Percentiles rank a stretch among this genome's conserved stretches.
phyloP scores from a whole-genome alignment of 2,888 invertebrate genomes.

The Cataglyphis altisquamis region DNA sequence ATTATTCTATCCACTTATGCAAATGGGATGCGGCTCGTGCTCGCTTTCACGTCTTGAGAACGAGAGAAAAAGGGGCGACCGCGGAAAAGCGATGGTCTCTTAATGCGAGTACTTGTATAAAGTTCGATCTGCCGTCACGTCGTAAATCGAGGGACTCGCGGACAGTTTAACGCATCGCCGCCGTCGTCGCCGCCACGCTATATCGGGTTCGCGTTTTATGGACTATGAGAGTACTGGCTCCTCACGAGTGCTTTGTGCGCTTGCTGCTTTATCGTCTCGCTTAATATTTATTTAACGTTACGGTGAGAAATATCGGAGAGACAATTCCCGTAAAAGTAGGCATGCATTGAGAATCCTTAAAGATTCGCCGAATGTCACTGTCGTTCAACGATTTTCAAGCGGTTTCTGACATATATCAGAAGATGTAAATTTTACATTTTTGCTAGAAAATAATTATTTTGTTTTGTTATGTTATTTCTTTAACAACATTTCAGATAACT shows the following conservation, averaged over 20 bases:
- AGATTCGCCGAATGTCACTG: background rate
- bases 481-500: background rate
- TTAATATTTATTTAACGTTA: slow-evolving; percentile 71
- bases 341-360: background rate
- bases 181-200: slow-evolving; percentile 58
- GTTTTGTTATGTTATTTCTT: background rate
- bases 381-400: background rate
- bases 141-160: slow-evolving; percentile 75
- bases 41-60: slow-evolving; percentile 21
- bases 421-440: background rate
- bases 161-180: slow-evolving; percentile 75
- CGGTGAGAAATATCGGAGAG: slow-evolving; percentile 41
- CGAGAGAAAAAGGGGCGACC: slow-evolving; percentile 62
- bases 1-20: slow-evolving; percentile 76
- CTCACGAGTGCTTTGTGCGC: slow-evolving; percentile 59
- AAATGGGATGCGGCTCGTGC: slow-evolving; percentile 65
- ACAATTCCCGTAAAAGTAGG: background rate
- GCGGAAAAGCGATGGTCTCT: slow-evolving; percentile 72
- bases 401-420: background rate
- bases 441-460: background rate
- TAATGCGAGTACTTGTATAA: slow-evolving; percentile 71
- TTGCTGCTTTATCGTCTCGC: slow-evolving; percentile 61
- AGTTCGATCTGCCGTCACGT: slow-evolving; percentile 74
- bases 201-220: slow-evolving; percentile 73
- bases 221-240: slow-evolving; percentile 52